Conservation (phyloP, 2,888 invertebrate species). For the Caenorhabditis afra region DNA sequence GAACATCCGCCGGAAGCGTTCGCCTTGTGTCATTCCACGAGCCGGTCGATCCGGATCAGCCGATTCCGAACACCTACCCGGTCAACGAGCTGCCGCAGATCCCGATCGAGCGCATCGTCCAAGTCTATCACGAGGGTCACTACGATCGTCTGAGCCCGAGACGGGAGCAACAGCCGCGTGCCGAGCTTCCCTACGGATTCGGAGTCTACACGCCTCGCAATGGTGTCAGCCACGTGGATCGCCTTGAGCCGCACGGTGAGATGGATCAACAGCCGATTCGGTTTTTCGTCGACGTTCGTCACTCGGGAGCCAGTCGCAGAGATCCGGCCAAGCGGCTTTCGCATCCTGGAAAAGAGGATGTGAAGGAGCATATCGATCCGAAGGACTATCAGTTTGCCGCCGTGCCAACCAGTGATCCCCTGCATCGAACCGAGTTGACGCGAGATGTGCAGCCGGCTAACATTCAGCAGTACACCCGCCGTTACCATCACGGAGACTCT, state of each 20-base stretch:
- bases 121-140: conserved; percentile 63
- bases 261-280: conserved; percentile 68
- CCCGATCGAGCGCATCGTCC: conserved; percentile 59
- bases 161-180: conserved; percentile 21
- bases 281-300: conserved; percentile 69
- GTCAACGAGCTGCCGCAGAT: conserved; percentile 56
- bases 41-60: conserved; percentile 39
- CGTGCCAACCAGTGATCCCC: background rate
- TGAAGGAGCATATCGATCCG: conserved; percentile 44
- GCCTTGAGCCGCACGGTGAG: conserved; percentile 55
- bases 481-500: conserved; percentile 51
- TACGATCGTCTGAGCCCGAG: conserved; percentile 52
- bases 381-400: conserved; percentile 50
- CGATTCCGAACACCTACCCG: conserved; percentile 45
- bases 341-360: conserved; percentile 67
- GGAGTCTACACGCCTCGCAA: conserved; percentile 57
- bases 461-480: conserved; percentile 48
- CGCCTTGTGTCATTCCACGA: conserved; percentile 62
- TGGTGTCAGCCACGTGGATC: conserved; percentile 57
- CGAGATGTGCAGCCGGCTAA: conserved; percentile 48
- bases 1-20: conserved; percentile 45
- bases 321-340: conserved; percentile 43
- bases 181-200: conserved; percentile 52
- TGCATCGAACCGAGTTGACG: conserved; percentile 44
- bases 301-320: conserved; percentile 61